Evolutionary conservation across 2,797 vertebrate genomes (phyloP).

Genomic region (Acanthurus lineatus): DNA sequence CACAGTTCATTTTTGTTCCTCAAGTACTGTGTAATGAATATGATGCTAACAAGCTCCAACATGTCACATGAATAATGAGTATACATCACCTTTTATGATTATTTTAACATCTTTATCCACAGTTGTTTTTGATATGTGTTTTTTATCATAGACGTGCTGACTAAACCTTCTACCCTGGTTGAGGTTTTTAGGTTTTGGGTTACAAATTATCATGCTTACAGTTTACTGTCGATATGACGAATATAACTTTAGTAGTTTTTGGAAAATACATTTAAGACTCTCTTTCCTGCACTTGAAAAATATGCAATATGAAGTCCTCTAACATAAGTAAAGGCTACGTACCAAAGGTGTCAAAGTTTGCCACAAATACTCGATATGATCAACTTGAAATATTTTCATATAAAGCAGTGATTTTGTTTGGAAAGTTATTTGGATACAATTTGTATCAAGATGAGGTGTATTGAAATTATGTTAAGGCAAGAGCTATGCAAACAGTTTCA

Average conservation of each 20-base stretch:
- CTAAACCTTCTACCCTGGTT: neutral
- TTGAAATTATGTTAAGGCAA: conserved; percentile 18
- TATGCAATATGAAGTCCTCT: conserved; percentile 8
- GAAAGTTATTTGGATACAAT: conserved; percentile 95
- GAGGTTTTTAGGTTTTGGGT: conserved; percentile 9
- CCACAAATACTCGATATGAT: conserved; percentile 68
- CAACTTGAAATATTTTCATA: conserved; percentile 73
- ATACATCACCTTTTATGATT: neutral
- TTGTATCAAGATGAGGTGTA: conserved; percentile 95
- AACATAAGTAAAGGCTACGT: conserved; percentile 53
- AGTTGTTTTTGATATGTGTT: neutral
- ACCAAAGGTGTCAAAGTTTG: conserved; percentile 45
- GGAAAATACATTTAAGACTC: conserved; percentile 43
- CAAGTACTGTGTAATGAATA: neutral
- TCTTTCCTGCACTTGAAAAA: conserved; percentile 33
- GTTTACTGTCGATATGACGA: conserved; percentile 29
- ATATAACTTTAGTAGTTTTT: neutral
- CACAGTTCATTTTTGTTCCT: neutral
- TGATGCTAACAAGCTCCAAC: neutral
- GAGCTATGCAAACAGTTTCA: conserved; percentile 47
- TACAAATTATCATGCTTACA: conserved; percentile 26
- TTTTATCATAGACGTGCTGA: neutral
- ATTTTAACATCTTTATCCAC: neutral
- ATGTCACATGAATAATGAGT: conserved; percentile 4
- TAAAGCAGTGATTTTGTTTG: conserved; percentile 80